Conservation (phyloP, 2,113 vertebrate genomes). For the Myocastor coypus region DNA sequence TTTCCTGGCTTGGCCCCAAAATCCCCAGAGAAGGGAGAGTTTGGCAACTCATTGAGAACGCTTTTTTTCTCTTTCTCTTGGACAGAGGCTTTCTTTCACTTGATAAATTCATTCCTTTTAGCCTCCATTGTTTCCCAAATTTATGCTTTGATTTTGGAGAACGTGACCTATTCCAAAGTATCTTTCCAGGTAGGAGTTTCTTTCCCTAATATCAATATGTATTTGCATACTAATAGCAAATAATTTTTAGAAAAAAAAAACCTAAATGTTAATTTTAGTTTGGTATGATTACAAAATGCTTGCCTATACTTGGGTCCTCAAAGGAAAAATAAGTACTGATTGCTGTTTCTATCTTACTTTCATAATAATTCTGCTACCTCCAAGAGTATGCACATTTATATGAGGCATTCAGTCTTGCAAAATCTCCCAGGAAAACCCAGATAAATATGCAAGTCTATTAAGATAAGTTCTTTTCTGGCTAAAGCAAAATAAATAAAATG, state of each 20-base stretch:
- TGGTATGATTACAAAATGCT: background rate
- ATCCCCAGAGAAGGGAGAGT: too few relatives aligned
- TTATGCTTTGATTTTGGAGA: too few relatives aligned
- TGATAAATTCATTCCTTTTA: too few relatives aligned
- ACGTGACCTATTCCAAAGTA: too few relatives aligned
- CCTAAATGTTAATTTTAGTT: background rate
- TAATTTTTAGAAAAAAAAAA: background rate
- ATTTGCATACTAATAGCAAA: background rate
- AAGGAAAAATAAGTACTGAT: background rate
- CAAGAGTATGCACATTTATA: background rate
- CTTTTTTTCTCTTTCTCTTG: too few relatives aligned
- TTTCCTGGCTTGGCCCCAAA: too few relatives aligned
- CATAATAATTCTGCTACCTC: background rate
- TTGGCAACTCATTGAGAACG: too few relatives aligned
- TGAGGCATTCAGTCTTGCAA: background rate
- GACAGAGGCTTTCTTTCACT: too few relatives aligned
- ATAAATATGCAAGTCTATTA: background rate
- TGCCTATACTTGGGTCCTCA: background rate
- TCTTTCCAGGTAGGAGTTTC: too few relatives aligned
- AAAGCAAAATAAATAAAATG: background rate
- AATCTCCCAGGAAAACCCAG: background rate
- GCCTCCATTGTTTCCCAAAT: too few relatives aligned
- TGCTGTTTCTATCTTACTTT: background rate
- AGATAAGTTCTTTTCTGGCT: background rate
- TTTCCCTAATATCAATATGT: too few relatives aligned